These are phyloP conservation scores for Aradus depressus DNA, from an alignment of 2,888 invertebrate species.

Conservation along the genomic window DNA sequence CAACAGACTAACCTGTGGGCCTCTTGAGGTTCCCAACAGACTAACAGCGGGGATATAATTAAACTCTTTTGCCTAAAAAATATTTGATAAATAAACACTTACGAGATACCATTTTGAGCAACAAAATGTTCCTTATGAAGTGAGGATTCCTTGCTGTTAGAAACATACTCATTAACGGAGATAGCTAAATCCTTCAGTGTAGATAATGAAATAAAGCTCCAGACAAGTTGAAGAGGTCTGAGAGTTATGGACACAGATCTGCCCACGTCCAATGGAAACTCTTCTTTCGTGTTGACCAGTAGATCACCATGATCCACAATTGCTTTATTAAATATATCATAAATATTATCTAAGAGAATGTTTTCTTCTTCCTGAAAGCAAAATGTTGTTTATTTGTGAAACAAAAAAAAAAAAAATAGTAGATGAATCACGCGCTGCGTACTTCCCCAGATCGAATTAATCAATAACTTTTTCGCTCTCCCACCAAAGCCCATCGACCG, in stretches of 20 bases:
- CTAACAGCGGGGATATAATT: too few relatives aligned
- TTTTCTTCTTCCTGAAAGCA: constrained; percentile 1
- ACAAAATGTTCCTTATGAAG: neutral
- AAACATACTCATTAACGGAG: constrained; percentile 16
- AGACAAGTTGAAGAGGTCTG: constrained; percentile 20
- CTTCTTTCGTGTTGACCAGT: constrained; percentile 22
- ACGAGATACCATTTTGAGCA: neutral
- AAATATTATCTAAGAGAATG: neutral
- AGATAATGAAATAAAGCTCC: constrained; percentile 17
- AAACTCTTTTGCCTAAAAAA: too few relatives aligned
- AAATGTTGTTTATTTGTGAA: too few relatives aligned
- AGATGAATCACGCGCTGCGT: too few relatives aligned
- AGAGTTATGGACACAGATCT: constrained; percentile 19
- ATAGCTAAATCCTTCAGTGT: constrained; percentile 20
- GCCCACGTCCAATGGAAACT: constrained; percentile 9
- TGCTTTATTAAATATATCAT: constrained; percentile 3
- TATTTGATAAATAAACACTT: too few relatives aligned
- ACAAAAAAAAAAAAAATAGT: too few relatives aligned
- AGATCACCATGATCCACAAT: constrained; percentile 8
- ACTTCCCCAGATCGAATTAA: too few relatives aligned
- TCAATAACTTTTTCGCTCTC: too few relatives aligned
- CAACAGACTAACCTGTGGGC: too few relatives aligned
- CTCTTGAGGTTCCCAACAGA: too few relatives aligned
- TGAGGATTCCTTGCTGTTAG: neutral
- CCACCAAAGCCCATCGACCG: too few relatives aligned